Percentiles rank a stretch among this genome's conserved stretches.
Evolutionary conservation across 92 coral and sea anemone species (phyloP).

Genomic region (Paragorgia papillata): DNA sequence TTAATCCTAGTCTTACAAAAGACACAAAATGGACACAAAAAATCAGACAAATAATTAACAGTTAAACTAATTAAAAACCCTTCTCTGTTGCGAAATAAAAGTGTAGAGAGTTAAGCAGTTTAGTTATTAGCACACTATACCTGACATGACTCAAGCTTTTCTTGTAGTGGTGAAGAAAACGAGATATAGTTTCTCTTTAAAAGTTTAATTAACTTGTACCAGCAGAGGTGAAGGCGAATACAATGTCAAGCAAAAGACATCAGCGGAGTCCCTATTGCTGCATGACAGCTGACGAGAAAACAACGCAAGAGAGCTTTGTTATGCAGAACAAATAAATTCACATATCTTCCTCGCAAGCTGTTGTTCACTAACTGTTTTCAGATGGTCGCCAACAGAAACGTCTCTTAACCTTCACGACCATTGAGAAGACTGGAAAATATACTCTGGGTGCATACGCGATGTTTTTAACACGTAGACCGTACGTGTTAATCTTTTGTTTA

Average conservation of each 20-base stretch:
- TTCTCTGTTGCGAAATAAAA: background rate
- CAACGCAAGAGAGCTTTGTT: conserved; percentile 10
- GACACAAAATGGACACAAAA: background rate
- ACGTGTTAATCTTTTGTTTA: no score
- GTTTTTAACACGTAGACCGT: no score
- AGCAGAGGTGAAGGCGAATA: background rate
- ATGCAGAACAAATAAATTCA: conserved; percentile 18
- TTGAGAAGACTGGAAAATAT: no score
- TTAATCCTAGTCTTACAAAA: no score
- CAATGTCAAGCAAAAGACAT: background rate
- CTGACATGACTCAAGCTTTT: conserved; percentile 24
- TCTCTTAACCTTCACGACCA: no score
- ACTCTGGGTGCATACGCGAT: no score
- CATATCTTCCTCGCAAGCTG: conserved; percentile 4
- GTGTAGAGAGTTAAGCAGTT: no score
- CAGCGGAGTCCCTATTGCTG: conserved; percentile 11
- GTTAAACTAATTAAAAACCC: background rate
- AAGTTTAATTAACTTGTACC: conserved; percentile 16
- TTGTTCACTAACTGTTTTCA: conserved; percentile 1
- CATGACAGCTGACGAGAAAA: conserved; percentile 24
- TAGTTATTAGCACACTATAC: no score
- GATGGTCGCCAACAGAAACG: background rate
- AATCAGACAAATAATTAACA: conserved; percentile 8
- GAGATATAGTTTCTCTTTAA: background rate
- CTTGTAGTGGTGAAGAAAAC: background rate